phyloP scores from a whole-genome alignment of 2,888 invertebrate species.

The Epistrophe eligans region DNA sequence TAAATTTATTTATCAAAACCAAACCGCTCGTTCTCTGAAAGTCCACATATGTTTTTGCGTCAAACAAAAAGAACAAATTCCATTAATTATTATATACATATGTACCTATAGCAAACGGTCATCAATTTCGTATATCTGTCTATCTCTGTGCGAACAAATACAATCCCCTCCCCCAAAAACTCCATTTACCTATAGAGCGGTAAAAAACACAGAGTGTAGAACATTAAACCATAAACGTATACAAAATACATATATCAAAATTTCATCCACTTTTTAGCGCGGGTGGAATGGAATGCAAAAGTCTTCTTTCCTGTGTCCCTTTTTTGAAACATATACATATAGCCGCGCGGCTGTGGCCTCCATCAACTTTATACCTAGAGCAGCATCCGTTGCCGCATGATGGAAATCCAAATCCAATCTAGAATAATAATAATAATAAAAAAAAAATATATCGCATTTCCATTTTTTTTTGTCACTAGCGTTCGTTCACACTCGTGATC shows the following conservation, averaged over 20 bases:
- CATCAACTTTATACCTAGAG: constrained; percentile 5
- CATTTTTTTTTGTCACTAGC: constrained; percentile 24
- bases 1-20: constrained; percentile 60
- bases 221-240: constrained; percentile 31
- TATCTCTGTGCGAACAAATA: constrained; percentile 1
- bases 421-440: constrained; percentile 54
- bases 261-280: not conserved
- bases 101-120: constrained; percentile 8
- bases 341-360: not conserved
- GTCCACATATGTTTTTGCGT: constrained; percentile 36
- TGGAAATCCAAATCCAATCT: constrained; percentile 73
- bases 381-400: constrained; percentile 60
- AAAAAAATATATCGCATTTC: constrained; percentile 63
- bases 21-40: constrained; percentile 6
- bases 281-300: no score
- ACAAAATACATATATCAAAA: not conserved
- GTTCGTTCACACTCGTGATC: constrained; percentile 70
- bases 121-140: constrained; percentile 33
- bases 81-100: constrained; percentile 69
- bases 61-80: constrained; percentile 42
- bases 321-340: constrained; percentile 1
- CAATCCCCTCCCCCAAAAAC: not conserved
- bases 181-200: not conserved
- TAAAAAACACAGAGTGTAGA: constrained; percentile 17
- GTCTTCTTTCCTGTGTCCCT: not conserved